Conservation (phyloP, 2,888 invertebrate species). For the Heliconius charithonia region DNA sequence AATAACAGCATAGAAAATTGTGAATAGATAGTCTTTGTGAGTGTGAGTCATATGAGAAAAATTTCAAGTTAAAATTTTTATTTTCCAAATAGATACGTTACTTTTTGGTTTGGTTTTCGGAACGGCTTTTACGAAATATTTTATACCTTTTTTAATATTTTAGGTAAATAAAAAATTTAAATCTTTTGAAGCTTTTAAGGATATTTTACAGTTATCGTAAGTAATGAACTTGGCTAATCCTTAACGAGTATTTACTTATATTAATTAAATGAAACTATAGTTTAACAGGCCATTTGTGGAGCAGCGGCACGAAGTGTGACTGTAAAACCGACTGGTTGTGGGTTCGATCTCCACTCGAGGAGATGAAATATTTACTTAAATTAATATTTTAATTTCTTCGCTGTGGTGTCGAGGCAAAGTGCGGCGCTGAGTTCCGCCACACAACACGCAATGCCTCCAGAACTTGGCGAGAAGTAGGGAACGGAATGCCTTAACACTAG, state of each 20-base stretch:
- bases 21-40: background rate
- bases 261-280: background rate
- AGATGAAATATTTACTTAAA: too few species aligned
- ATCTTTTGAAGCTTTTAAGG: background rate
- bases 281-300: too few species aligned
- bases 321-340: too few species aligned
- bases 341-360: too few species aligned
- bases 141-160: background rate
- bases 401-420: too few species aligned
- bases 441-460: too few species aligned
- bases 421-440: too few species aligned
- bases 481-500: too few species aligned
- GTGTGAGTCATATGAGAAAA: constrained; percentile 7
- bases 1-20: constrained; percentile 13
- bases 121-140: background rate
- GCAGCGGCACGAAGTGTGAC: too few species aligned
- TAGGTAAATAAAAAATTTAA: background rate
- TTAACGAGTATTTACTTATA: background rate
- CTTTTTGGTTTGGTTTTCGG: background rate
- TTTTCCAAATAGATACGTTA: background rate
- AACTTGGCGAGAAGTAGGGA: too few species aligned
- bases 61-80: background rate
- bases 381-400: too few species aligned
- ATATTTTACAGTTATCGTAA: background rate
- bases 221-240: background rate